A percentile compares a stretch with the other conserved stretches of the same genome.
Evolutionary conservation across 2,113 vertebrate genomes (phyloP).

Genomic region (Equus przewalskii): DNA sequence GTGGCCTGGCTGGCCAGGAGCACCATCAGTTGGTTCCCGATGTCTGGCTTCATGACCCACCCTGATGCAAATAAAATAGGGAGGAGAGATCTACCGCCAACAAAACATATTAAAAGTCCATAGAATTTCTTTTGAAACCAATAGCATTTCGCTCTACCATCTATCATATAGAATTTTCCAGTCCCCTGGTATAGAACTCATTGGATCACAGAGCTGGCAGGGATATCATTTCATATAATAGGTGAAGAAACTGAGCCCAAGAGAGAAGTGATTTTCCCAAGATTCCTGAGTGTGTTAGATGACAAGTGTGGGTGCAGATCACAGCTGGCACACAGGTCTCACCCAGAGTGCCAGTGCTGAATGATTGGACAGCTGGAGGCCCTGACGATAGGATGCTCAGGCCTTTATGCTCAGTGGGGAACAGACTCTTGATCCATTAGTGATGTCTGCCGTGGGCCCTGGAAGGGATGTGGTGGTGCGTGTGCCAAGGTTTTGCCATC

Average conservation of each 20-base stretch:
- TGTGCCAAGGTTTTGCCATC: not conserved
- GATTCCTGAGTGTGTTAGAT: not conserved
- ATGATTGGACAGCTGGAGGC: not conserved
- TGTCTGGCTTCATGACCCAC: not conserved
- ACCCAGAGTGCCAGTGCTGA: not conserved
- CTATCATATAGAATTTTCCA: not conserved
- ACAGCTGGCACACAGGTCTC: not conserved
- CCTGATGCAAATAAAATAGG: not conserved
- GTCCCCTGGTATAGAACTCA: not conserved
- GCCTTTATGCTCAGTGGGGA: not conserved
- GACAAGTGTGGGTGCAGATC: not conserved
- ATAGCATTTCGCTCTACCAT: not conserved
- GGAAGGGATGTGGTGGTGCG: fast-evolving
- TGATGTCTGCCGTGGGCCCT: not conserved
- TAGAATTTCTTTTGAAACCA: not conserved
- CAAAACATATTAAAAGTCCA: not conserved
- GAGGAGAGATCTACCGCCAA: not conserved
- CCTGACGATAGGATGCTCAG: not conserved
- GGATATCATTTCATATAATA: not conserved
- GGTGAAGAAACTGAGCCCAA: not conserved
- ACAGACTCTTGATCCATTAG: not conserved
- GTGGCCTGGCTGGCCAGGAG: not conserved
- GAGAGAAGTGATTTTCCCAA: not conserved
- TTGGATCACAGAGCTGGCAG: not conserved
- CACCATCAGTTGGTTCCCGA: not conserved